Evolutionary conservation across 1,140 invertebrate species (phyloP), one percentile per base, ranked within the genome.

Genomic region (Dysdera silvatica): DNA sequence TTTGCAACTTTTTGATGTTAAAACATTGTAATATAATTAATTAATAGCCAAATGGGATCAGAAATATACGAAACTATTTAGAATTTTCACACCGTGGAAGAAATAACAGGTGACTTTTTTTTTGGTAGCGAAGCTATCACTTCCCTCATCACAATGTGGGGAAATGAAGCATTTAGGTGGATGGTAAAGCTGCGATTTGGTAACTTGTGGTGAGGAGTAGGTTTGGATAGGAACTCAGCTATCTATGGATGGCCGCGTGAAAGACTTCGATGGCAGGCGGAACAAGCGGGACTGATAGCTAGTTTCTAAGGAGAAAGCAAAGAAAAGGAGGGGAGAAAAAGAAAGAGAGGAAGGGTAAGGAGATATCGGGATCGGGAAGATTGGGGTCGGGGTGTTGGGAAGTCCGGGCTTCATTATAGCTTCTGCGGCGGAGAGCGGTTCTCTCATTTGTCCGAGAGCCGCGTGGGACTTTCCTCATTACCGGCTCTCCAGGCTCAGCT

Each of bases 371-470:
- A n/a, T n/a, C 28, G 59, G 59, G 49, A 53, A 47, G 18, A 45
- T 31, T 40, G 53, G 48, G 51, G 43, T 52, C 40, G 41, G 43
- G 57, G 57, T n/a, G n/a, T n/a, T n/a, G 32, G 47, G 57, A 51
- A 51, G 57, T n/a, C 40, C 33, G 47, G 61, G 55, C 61, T 63
- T 63, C 61, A 63, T 63, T 63, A 63, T 49, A 63, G 61, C 49
- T 53, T 63, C 45, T 55, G 61, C 49, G 61, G 52, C 61, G 48
- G 33, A 61, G 59, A 54, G 49, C 37, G 28, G 52, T 41, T 63
- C n/a, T n/a, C 61, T 63, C 61, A 63, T 63, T 63, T 63, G 61
- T 63, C 61, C 61, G 56, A 53, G 29, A 41, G 61, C 51, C 61
- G 26, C 61, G 4, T 16, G 61, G 53, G 61, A 63, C 53, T 40